phyloP scores from a whole-genome alignment of 2,113 vertebrate genomes.

The Malurus alboscapulatus region DNA sequence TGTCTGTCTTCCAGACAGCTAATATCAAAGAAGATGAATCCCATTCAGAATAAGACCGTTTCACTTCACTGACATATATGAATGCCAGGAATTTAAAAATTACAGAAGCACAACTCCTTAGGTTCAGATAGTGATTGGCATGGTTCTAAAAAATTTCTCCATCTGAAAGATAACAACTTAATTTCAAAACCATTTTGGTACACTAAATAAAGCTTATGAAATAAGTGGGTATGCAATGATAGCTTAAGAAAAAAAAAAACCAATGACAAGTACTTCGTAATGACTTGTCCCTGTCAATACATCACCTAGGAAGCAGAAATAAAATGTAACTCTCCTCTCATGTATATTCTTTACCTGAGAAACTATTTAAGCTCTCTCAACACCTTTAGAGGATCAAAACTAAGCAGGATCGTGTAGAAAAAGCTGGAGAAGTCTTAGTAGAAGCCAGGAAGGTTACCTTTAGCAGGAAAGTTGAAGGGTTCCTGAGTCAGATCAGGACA shows the following conservation, averaged over 20 bases:
- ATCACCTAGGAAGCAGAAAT: background rate
- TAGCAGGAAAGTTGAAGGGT: conserved; percentile 89
- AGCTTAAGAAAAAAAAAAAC: background rate
- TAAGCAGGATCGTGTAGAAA: background rate
- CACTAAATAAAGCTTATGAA: background rate
- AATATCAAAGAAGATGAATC: background rate
- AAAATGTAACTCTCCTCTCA: background rate
- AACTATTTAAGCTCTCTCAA: background rate
- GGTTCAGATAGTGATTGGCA: background rate
- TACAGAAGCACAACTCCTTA: background rate
- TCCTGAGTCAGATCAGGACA: conserved; percentile 91
- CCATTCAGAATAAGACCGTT: background rate
- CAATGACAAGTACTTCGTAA: background rate
- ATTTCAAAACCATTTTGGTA: background rate
- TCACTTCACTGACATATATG: background rate
- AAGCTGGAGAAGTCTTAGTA: background rate
- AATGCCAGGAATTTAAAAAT: background rate
- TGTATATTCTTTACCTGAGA: background rate
- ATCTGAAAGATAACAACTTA: background rate
- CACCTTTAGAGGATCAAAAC: background rate
- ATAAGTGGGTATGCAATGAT: background rate
- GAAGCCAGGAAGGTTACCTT: conserved; percentile 77
- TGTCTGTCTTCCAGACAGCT: background rate
- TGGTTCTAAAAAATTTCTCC: background rate
- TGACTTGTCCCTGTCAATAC: background rate